Conservation (phyloP, 23 tunicate genomes). For the Corella eumyota region DNA sequence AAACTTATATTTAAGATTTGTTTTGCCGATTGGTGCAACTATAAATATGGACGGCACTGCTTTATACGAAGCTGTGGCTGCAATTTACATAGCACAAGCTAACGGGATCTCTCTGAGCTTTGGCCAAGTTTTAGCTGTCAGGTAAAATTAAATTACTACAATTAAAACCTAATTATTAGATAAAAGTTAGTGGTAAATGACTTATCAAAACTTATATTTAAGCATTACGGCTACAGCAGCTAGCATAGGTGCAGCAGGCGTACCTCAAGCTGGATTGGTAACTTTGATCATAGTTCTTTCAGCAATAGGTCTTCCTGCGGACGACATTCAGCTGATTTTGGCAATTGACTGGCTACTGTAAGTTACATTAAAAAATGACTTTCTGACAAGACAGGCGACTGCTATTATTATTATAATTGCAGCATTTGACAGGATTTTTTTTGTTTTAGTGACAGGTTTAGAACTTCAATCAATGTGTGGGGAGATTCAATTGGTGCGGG, state of each 20-base stretch:
- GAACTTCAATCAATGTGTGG: conserved; percentile 74
- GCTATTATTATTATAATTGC: too few relatives aligned
- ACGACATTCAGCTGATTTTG: conserved; percentile 71
- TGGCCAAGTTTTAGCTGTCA: conserved; percentile 80
- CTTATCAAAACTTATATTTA: conserved; percentile 1
- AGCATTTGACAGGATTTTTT: too few relatives aligned
- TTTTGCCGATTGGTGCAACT: conserved; percentile 96
- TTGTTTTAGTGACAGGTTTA: conserved; percentile 52
- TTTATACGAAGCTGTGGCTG: conserved; percentile 99
- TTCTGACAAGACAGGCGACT: not conserved
- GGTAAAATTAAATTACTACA: conserved; percentile 62
- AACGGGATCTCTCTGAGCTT: conserved; percentile 75
- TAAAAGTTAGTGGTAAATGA: not conserved
- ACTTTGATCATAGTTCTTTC: conserved; percentile 85
- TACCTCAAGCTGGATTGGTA: conserved; percentile 97
- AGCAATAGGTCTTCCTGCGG: conserved; percentile 94
- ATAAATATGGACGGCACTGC: conserved; percentile 99
- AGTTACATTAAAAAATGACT: conserved; percentile 9
- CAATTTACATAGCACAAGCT: conserved; percentile 89
- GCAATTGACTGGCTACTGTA: conserved; percentile 95
- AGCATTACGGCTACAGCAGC: conserved; percentile 97
- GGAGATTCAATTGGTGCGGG: conserved; percentile 95
- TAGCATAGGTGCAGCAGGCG: conserved; percentile 97
- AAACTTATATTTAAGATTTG: conserved; percentile 54
- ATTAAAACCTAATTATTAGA: not conserved